Evolutionary conservation across 2,888 invertebrate genomes (phyloP).

Genomic region (Lithophane semibrunnea): DNA sequence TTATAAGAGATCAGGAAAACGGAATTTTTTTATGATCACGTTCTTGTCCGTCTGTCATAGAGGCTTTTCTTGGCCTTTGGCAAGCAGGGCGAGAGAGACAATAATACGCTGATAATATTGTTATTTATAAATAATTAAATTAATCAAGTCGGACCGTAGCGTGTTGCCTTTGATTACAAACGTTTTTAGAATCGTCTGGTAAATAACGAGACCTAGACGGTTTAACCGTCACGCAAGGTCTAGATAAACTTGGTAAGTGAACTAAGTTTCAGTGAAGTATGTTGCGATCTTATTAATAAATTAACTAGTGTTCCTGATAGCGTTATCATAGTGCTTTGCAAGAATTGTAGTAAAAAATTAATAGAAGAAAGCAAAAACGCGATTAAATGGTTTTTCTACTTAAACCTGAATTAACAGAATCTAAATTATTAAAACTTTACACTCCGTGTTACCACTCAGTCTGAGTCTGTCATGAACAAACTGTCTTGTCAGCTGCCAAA

Average conservation of each 20-base stretch:
- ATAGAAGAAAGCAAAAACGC: background rate
- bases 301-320: background rate
- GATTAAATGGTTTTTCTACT: background rate
- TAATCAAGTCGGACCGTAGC: background rate
- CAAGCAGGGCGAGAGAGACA: no score
- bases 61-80: no score
- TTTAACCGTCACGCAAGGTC: conserved; percentile 7
- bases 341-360: background rate
- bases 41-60: background rate
- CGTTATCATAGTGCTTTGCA: background rate
- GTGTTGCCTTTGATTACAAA: background rate
- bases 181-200: background rate
- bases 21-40: background rate
- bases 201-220: background rate
- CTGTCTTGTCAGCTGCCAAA: background rate
- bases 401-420: background rate
- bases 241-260: conserved; percentile 6
- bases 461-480: background rate
- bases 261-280: background rate
- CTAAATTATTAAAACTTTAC: background rate
- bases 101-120: no score
- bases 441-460: background rate
- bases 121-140: background rate
- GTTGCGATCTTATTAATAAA: background rate
- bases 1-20: background rate